phyloP scores from a whole-genome alignment of 2,888 invertebrate genomes.

The Lasioglossum marginatum region DNA sequence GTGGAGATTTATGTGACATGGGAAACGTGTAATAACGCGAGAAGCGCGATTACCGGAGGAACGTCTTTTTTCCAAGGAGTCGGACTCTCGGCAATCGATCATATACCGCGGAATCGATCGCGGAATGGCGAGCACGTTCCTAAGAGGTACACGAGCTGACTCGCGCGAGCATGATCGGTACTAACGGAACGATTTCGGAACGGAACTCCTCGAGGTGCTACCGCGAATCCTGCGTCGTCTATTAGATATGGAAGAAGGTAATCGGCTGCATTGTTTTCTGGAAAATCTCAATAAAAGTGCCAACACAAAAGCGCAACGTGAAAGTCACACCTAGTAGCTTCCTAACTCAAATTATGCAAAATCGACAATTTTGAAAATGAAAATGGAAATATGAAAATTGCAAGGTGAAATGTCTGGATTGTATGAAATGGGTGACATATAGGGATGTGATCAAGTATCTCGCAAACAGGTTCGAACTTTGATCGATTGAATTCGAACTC shows the following conservation, averaged over 20 bases:
- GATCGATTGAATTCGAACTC: no score
- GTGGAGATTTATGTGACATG: not conserved
- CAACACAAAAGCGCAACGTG: no score
- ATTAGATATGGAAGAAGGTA: not conserved
- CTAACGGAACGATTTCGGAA: not conserved
- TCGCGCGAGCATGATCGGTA: not conserved
- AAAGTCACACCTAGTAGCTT: no score
- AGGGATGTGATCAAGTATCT: no score
- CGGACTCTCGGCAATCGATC: not conserved
- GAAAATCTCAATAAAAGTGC: not conserved
- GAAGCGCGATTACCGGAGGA: not conserved
- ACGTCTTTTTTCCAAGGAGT: not conserved
- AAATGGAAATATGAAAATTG: no score
- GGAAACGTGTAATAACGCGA: not conserved
- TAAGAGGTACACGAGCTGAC: not conserved
- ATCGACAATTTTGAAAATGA: not conserved
- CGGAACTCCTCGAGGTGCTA: not conserved
- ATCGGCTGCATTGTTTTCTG: not conserved
- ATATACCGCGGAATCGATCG: not conserved
- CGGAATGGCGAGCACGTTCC: not conserved
- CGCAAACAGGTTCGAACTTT: no score
- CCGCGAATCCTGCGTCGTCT: not conserved
- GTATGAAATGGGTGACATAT: no score
- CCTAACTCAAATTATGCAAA: no score
- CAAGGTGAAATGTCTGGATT: no score